These are phyloP conservation scores for Adelphocoris suturalis DNA, from an alignment of 2,888 invertebrate genomes.

Conservation along the genomic window DNA sequence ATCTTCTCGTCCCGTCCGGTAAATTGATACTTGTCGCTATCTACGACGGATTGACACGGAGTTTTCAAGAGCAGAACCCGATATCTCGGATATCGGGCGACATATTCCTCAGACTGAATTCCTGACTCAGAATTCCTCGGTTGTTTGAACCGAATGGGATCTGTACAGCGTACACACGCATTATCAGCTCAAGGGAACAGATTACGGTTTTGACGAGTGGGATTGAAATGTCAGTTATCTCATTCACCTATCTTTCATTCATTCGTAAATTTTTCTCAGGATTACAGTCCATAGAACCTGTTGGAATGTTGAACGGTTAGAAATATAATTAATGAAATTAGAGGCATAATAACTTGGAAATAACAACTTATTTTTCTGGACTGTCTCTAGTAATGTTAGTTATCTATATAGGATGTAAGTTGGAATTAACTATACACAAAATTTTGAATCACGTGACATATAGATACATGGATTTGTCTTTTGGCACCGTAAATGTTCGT, in stretches of 20 bases:
- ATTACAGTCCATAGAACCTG: too few species aligned
- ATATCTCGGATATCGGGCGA: neutral
- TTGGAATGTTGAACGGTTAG: too few species aligned
- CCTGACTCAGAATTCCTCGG: neutral
- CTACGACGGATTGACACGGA: slow-evolving; percentile 26
- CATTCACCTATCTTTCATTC: neutral
- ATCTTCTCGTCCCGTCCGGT: neutral
- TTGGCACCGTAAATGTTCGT: too few species aligned
- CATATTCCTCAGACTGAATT: neutral
- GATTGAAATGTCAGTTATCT: neutral
- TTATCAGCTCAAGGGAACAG: neutral
- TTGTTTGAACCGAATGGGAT: neutral
- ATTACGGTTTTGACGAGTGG: neutral
- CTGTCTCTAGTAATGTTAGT: too few species aligned
- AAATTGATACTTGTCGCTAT: slow-evolving; percentile 30
- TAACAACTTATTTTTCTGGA: too few species aligned
- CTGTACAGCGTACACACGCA: neutral
- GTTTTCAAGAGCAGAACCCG: slow-evolving; percentile 18
- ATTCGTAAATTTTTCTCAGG: neutral
- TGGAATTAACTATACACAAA: too few species aligned
- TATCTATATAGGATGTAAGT: too few species aligned
- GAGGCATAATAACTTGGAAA: too few species aligned
- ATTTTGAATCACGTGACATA: too few species aligned
- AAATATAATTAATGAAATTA: too few species aligned
- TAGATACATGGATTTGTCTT: too few species aligned